Evolutionary conservation across 2,113 vertebrate genomes (phyloP), one percentile per base, ranked within the genome.

Genomic region (Gymnarchus niloticus): DNA sequence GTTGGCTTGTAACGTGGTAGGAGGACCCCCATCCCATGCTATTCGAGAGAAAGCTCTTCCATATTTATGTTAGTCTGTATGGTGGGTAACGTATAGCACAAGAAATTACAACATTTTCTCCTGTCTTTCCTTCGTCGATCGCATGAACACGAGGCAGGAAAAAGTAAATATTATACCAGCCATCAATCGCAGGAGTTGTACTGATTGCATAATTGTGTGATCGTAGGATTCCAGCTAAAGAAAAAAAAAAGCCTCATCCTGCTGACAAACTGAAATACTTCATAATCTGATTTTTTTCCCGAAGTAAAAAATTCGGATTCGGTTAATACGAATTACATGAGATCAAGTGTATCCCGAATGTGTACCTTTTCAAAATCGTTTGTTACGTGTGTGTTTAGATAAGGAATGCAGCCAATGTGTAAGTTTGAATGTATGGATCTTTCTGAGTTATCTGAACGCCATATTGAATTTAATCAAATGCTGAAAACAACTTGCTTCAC

Each of bases 401-500:
- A 19, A 2, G 21, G 25, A 76, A 54, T 49, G 2, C 0, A 19
- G 61, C 2, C 33, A 52, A 69, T 76, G 59, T 65, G 44, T 73
- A 73, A 10, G 46, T 49, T 41, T 81, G 85, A 91, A 91, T 83
- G 90, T 90, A 91, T 92, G 89, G 86, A 88, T 56, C 61, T 87
- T 65, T 85, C 2, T 76, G 86, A 86, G 61, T 76, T 84, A 8
- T 69, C 28, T 3, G 89, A 88, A 88, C 93, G 93, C 94, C 93
- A 94, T 93, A 90, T 94, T 94, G 90, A 89, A 81, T 81, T 41
- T 69, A 69, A 69, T 84, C 41, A 78, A 81, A 59, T 73, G 23
- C 84, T 57, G 17, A 14, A 59, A 51, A 87, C 19, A 56, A 85
- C 52, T 19, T 83, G 48, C 81, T 5, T 6, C 4, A 49, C 61